Evolutionary conservation across 2,888 invertebrate genomes (phyloP).

Genomic region (Orthosia gothica): DNA sequence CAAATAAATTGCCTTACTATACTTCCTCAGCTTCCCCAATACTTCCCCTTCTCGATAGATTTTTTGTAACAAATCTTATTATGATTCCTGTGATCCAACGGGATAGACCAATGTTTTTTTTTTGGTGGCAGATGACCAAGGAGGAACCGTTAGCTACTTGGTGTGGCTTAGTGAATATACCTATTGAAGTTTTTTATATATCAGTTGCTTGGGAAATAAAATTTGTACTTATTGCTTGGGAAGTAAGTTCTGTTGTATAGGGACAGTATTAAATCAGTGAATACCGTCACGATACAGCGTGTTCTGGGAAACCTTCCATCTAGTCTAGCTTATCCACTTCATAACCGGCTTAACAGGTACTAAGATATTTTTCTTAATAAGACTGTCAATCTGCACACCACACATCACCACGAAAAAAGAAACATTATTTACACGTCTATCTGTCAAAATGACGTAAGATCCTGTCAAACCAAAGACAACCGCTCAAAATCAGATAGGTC

Average conservation of each 20-base stretch:
- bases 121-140: conserved; percentile 54
- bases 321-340: too few relatives aligned
- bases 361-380: too few relatives aligned
- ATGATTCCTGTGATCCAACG: conserved; percentile 55
- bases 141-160: conserved; percentile 38
- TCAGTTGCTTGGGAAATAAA: not conserved
- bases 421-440: not conserved
- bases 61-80: conserved; percentile 61
- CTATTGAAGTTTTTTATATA: not conserved
- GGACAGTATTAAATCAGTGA: not conserved
- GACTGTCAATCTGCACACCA: not conserved
- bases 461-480: not conserved
- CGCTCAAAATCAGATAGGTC: not conserved
- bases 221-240: not conserved
- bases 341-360: too few relatives aligned
- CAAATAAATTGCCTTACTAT: conserved; percentile 52
- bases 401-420: not conserved
- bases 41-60: conserved; percentile 57
- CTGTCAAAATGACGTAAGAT: conserved; percentile 4
- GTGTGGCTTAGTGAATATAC: not conserved
- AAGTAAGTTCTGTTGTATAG: not conserved
- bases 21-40: conserved; percentile 36
- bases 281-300: not conserved
- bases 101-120: conserved; percentile 48
- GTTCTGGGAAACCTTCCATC: not conserved